Conservation (phyloP, 2,113 vertebrate genomes). For the Lepus timidus region DNA sequence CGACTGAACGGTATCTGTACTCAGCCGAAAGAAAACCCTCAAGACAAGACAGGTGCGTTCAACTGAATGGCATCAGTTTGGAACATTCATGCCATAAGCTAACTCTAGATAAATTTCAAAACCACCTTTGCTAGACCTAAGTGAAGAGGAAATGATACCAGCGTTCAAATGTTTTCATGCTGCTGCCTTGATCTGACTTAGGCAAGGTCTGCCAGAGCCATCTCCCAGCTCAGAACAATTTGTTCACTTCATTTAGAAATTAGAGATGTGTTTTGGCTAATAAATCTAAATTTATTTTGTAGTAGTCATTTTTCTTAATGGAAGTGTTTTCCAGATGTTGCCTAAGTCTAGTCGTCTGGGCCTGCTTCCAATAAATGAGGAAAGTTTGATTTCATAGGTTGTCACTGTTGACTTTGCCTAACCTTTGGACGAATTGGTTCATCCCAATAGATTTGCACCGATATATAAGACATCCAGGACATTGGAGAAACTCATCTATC, state of each 20-base stretch:
- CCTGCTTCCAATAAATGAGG: conserved; percentile 87
- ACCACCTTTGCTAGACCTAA: conserved; percentile 67
- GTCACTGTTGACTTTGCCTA: conserved; percentile 87
- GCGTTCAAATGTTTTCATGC: conserved; percentile 50
- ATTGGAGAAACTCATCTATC: conserved; percentile 68
- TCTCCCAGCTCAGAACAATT: conserved; percentile 84
- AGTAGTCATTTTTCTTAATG: conserved; percentile 89
- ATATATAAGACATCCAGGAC: conserved; percentile 88
- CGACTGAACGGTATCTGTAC: neutral
- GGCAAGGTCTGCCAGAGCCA: conserved; percentile 76
- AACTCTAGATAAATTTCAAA: neutral
- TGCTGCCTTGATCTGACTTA: conserved; percentile 50
- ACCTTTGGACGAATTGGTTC: conserved; percentile 86
- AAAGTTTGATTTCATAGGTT: conserved; percentile 90
- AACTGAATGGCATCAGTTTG: neutral
- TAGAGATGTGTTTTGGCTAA: conserved; percentile 88
- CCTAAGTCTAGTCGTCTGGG: conserved; percentile 87
- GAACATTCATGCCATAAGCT: neutral
- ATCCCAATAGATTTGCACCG: conserved; percentile 78
- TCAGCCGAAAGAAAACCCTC: conserved; percentile 6
- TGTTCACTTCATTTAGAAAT: conserved; percentile 87
- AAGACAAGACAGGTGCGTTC: neutral
- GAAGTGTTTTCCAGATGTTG: conserved; percentile 91
- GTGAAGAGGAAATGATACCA: conserved; percentile 47
- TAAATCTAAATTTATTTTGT: conserved; percentile 86